These are phyloP conservation scores for Fragum sueziense DNA, from an alignment of 2,888 invertebrate species.

Conservation along the genomic window DNA sequence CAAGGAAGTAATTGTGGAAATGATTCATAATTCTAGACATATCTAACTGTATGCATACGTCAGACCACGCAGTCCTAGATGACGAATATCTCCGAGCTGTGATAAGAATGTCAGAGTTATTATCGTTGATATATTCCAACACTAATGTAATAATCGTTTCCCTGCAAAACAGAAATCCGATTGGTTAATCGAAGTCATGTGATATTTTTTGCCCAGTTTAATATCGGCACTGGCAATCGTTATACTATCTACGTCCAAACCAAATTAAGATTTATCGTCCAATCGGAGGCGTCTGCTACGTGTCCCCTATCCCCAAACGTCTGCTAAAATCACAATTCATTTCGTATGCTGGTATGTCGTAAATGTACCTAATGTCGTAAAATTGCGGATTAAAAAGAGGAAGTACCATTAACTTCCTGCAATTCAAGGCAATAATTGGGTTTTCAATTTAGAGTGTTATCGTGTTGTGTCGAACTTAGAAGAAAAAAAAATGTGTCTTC, in stretches of 20 bases:
- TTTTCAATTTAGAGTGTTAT: not conserved
- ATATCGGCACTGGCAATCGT: not conserved
- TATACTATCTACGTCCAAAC: not conserved
- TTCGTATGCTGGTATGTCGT: constrained; percentile 8
- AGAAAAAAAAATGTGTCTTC: not conserved
- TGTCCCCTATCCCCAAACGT: constrained; percentile 11
- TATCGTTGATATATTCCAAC: not conserved
- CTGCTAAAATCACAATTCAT: constrained; percentile 7
- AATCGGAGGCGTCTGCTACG: not conserved
- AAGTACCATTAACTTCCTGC: not conserved
- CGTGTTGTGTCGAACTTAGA: not conserved
- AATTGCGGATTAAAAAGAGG: not conserved
- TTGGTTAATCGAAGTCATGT: not conserved
- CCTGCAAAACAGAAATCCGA: not conserved
- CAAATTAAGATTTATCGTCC: not conserved
- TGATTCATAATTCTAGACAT: too few relatives aligned
- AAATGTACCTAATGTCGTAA: constrained; percentile 5
- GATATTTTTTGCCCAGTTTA: not conserved
- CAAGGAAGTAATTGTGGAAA: too few relatives aligned
- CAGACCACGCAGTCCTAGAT: not conserved
- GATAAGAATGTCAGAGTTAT: not conserved
- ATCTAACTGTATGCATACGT: too few relatives aligned
- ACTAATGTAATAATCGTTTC: not conserved
- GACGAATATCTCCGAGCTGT: not conserved
- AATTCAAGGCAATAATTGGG: not conserved